These are phyloP conservation scores for Chaunax sp. DNA, from an alignment of 2,797 vertebrate genomes.

Conservation along the genomic window DNA sequence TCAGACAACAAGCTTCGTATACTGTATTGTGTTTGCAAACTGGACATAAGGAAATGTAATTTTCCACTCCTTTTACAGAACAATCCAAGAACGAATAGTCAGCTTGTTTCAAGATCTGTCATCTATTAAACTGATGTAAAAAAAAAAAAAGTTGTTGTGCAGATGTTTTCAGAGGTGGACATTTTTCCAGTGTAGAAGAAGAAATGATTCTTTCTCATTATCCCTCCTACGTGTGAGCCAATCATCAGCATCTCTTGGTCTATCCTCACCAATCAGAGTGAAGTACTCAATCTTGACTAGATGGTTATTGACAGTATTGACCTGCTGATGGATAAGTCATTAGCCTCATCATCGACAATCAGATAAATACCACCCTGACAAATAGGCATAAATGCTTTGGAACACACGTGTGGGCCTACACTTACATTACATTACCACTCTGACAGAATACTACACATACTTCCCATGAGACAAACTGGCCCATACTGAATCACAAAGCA, in stretches of 20 bases:
- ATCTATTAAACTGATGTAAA: constrained; percentile 2
- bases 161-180: background rate
- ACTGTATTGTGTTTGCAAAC: background rate
- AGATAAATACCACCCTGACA: constrained; percentile 22
- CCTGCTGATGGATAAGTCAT: constrained; percentile 55
- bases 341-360: constrained; percentile 52
- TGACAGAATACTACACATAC: constrained; percentile 4
- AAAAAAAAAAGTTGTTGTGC: too few relatives aligned
- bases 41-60: background rate
- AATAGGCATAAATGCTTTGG: constrained; percentile 23
- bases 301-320: constrained; percentile 58
- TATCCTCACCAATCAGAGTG: constrained; percentile 47
- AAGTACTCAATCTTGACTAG: constrained; percentile 41
- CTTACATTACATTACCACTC: background rate
- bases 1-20: background rate
- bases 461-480: background rate
- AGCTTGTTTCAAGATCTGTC: background rate
- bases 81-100: background rate
- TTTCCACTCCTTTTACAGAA: too few relatives aligned
- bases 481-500: constrained; percentile 26
- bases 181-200: background rate
- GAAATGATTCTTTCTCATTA: constrained; percentile 1
- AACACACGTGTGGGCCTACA: too few relatives aligned
- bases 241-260: constrained; percentile 10
- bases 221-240: constrained; percentile 20